A percentile compares a stretch with the other conserved stretches of the same genome.
Conservation (phyloP, 2,797 vertebrate species). For the Acipenser ruthenus region DNA sequence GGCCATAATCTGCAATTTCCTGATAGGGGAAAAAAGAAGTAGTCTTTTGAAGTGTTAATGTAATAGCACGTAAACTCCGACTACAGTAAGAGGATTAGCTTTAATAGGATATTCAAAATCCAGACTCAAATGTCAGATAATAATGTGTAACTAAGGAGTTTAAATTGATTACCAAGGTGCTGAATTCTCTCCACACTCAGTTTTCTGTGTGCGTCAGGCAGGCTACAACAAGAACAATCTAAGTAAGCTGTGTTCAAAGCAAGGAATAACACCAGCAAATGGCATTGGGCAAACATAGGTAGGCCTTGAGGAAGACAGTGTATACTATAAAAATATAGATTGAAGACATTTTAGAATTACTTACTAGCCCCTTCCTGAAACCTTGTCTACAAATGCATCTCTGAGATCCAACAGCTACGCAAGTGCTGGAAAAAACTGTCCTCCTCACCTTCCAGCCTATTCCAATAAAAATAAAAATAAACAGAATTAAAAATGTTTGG, state of each 20-base stretch:
- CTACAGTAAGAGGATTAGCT: constrained; percentile 8
- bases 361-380: constrained; percentile 6
- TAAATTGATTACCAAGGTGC: constrained; percentile 10
- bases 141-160: constrained; percentile 10
- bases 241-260: neutral
- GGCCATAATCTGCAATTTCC: no score
- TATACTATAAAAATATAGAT: neutral
- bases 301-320: neutral
- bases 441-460: constrained; percentile 2
- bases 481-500: neutral
- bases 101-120: constrained; percentile 11
- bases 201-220: neutral
- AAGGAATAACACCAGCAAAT: neutral
- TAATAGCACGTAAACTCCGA: neutral
- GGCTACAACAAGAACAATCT: neutral
- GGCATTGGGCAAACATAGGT: neutral
- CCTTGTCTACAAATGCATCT: neutral
- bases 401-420: neutral
- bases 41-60: neutral
- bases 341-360: neutral
- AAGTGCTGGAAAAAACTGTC: neutral
- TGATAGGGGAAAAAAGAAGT: no score
- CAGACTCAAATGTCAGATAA: neutral
- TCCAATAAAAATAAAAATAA: neutral
- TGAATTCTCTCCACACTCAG: neutral